phyloP scores from a whole-genome alignment of 2,797 vertebrate species.

The Pseudocheirus occidentalis region DNA sequence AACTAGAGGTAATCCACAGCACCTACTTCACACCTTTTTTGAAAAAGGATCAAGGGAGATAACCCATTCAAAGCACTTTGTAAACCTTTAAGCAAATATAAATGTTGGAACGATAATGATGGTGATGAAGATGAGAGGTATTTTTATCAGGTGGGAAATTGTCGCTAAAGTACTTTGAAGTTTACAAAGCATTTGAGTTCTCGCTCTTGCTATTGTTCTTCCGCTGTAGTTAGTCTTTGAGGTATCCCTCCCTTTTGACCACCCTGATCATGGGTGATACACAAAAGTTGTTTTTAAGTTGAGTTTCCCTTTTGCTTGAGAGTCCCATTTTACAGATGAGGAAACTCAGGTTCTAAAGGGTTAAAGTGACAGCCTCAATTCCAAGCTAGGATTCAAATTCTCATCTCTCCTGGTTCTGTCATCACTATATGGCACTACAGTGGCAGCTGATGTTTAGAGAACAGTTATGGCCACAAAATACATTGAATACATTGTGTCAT shows the following conservation, averaged over 20 bases:
- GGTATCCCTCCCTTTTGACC: too few species aligned
- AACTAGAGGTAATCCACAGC: neutral
- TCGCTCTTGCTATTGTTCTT: too few species aligned
- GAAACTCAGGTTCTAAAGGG: neutral
- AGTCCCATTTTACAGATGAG: neutral
- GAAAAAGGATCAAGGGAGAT: too few species aligned
- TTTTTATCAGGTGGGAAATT: neutral
- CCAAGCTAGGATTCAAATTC: neutral
- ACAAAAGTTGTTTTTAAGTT: too few species aligned
- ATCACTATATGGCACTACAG: neutral
- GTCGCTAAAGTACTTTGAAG: neutral
- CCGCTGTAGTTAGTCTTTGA: too few species aligned
- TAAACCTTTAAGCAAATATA: neutral
- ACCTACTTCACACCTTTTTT: neutral
- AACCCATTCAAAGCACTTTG: neutral
- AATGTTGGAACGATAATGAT: neutral
- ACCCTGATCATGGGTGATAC: too few species aligned
- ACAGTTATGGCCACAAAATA: neutral
- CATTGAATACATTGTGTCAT: neutral
- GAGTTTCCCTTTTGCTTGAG: too few species aligned
- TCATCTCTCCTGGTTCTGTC: neutral
- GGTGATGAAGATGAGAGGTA: neutral
- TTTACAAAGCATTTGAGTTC: neutral
- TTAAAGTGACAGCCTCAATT: too few species aligned
- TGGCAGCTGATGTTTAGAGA: neutral